Conservation (phyloP, 2,113 vertebrate genomes). For the Danio rerio region GRCz12tu NC_133183.1:22308501-22309000, state of each 20-base stretch:
- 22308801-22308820: constrained; percentile 51
- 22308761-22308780: constrained; percentile 21
- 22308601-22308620: neutral
- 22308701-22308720: neutral
- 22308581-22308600: neutral
- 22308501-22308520: too few relatives aligned
- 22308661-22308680: neutral
- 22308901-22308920: neutral
- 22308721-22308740: constrained; percentile 22
- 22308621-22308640: too few relatives aligned
- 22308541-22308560: neutral
- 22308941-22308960: neutral
- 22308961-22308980: neutral
- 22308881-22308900: neutral
- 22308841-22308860: neutral
- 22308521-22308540: neutral
- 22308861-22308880: neutral
- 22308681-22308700: neutral
- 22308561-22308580: neutral
- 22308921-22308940: neutral
- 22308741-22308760: constrained; percentile 5
- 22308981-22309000: neutral
- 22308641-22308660: neutral
- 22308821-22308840: neutral
- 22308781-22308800: constrained; percentile 42